phyloP scores from a whole-genome alignment of 2,797 vertebrate genomes.

The Gymnocypris eckloni region DNA sequence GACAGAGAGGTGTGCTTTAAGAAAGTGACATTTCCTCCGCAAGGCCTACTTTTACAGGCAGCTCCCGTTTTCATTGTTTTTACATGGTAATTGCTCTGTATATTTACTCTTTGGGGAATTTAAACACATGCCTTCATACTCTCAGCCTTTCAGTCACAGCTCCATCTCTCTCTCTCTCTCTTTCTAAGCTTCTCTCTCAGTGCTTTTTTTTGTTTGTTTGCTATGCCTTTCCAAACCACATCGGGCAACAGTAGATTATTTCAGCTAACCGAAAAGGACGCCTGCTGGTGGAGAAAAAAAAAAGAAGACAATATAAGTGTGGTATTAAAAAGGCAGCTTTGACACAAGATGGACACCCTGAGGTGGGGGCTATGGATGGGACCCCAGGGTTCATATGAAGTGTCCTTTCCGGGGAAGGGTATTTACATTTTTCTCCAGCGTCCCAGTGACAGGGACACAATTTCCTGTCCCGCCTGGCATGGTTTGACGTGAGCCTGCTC shows the following conservation, averaged over 20 bases:
- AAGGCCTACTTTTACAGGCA: constrained; percentile 67
- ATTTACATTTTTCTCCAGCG: constrained; percentile 82
- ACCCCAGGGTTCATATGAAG: constrained; percentile 76
- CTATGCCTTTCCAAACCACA: constrained; percentile 51
- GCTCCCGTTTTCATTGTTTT: constrained; percentile 64
- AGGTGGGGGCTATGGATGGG: constrained; percentile 60
- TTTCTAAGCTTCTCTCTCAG: constrained; percentile 28
- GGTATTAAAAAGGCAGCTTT: constrained; percentile 77
- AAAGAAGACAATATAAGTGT: constrained; percentile 62
- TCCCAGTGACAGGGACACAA: constrained; percentile 84
- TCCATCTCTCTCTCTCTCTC: constrained; percentile 32
- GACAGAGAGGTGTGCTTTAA: constrained; percentile 69
- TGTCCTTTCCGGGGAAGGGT: constrained; percentile 74
- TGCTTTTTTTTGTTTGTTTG: constrained; percentile 23
- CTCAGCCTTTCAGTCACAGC: constrained; percentile 48
- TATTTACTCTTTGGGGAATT: constrained; percentile 65
- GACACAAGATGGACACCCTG: constrained; percentile 81
- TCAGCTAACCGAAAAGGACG: constrained; percentile 57
- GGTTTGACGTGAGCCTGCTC: constrained; percentile 73
- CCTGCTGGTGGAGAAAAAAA: constrained; percentile 29
- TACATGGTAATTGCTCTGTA: constrained; percentile 68
- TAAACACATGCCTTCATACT: constrained; percentile 63
- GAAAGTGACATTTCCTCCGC: constrained; percentile 66
- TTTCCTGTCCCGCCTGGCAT: constrained; percentile 83
- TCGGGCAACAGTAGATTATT: constrained; percentile 52